phyloP scores from a whole-genome alignment of 1,140 invertebrate genomes.

The Belonocnema kinseyi region DNA sequence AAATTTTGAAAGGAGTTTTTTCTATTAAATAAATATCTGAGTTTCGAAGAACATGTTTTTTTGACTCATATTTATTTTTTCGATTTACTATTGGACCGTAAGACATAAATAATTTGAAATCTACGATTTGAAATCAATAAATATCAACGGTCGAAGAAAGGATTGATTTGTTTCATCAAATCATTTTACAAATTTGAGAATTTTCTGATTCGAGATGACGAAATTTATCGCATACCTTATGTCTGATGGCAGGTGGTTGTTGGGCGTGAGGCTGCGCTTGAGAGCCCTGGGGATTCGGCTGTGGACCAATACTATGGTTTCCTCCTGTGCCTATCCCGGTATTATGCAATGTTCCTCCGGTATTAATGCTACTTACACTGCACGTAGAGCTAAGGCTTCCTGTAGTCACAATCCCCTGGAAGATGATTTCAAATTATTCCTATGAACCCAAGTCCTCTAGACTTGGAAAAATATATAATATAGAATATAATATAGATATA shows the following conservation, averaged over 20 bases:
- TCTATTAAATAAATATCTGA: too few relatives aligned
- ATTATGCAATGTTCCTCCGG: slow-evolving; percentile 62
- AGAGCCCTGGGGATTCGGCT: slow-evolving; percentile 65
- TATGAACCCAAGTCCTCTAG: too few relatives aligned
- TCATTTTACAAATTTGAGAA: background rate
- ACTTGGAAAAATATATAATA: too few relatives aligned
- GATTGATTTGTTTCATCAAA: too few relatives aligned
- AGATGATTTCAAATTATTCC: slow-evolving; percentile 17
- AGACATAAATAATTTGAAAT: too few relatives aligned
- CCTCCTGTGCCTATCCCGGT: slow-evolving; percentile 63
- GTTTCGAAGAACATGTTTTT: too few relatives aligned
- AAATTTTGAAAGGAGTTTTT: too few relatives aligned
- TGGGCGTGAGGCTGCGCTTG: slow-evolving; percentile 67
- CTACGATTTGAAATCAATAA: too few relatives aligned
- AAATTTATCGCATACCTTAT: slow-evolving; percentile 61
- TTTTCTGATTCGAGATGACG: background rate
- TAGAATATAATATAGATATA: too few relatives aligned
- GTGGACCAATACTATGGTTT: slow-evolving; percentile 67
- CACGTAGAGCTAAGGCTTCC: slow-evolving; percentile 65
- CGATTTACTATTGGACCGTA: too few relatives aligned
- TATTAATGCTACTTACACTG: slow-evolving; percentile 63
- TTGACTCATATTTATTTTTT: too few relatives aligned
- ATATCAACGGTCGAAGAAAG: too few relatives aligned
- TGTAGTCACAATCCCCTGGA: slow-evolving; percentile 59
- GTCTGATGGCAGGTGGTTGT: slow-evolving; percentile 68